Evolutionary conservation across 2,113 vertebrate species (phyloP).

Genomic region (Nansenia antarctica): DNA sequence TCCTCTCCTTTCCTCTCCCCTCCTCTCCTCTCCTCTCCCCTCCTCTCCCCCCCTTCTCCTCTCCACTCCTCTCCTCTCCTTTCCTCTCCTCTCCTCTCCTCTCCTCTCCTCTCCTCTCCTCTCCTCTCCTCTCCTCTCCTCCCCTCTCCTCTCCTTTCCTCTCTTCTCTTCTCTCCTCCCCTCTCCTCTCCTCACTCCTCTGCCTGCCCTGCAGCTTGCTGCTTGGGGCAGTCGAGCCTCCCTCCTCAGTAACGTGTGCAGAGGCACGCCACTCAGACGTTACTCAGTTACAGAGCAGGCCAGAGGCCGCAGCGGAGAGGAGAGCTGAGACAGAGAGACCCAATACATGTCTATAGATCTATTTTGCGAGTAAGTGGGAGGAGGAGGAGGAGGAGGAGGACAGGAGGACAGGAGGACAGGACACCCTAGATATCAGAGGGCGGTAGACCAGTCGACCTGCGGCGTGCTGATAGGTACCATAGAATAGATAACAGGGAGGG

Average conservation of each 20-base stretch:
- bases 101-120: too few species aligned
- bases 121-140: too few species aligned
- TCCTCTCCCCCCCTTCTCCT: not conserved
- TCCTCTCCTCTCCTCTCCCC: not conserved
- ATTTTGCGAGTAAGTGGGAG: too few species aligned
- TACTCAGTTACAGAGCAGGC: conserved; percentile 27
- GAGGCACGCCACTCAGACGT: too few species aligned
- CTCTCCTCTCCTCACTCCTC: too few species aligned
- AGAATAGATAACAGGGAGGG: not conserved
- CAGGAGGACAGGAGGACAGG: not conserved
- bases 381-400: not conserved
- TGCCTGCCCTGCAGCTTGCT: too few species aligned
- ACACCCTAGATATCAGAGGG: not conserved
- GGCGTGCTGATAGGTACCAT: not conserved
- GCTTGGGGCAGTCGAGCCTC: too few species aligned
- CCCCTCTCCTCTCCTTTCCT: too few species aligned
- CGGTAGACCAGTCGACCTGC: not conserved
- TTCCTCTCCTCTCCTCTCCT: not conserved
- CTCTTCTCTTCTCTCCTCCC: too few species aligned
- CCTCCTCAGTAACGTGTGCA: conserved; percentile 12
- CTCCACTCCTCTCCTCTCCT: not conserved
- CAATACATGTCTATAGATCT: too few species aligned
- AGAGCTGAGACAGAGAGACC: too few species aligned
- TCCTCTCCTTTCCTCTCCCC: not conserved
- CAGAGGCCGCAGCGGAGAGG: conserved; percentile 11